A percentile compares a stretch with the other conserved stretches of the same genome.
Evolutionary conservation across 2,888 invertebrate genomes (phyloP).

Genomic region (Hypena proboscidalis): DNA sequence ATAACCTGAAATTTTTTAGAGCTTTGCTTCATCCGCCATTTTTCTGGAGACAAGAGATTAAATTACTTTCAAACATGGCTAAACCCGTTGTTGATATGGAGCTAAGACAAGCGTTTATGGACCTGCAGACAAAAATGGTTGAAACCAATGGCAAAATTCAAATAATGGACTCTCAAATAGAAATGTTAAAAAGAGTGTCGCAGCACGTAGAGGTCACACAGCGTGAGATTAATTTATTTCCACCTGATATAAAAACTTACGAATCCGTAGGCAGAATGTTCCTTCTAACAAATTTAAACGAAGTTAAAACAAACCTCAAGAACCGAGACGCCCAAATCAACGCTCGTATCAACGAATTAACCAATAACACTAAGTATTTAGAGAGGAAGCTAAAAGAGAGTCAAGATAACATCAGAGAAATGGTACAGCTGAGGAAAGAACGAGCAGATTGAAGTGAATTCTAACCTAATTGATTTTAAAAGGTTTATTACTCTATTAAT

Average conservation of each 20-base stretch:
- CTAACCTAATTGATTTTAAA: constrained; percentile 47
- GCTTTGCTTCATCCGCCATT: too few relatives aligned
- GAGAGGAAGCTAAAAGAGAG: constrained; percentile 93
- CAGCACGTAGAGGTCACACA: constrained; percentile 90
- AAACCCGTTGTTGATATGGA: constrained; percentile 85
- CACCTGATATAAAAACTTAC: constrained; percentile 88
- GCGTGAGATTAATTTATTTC: constrained; percentile 86
- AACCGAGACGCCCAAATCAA: constrained; percentile 84
- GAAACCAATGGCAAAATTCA: constrained; percentile 92
- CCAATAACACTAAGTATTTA: constrained; percentile 91
- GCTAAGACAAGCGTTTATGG: constrained; percentile 90
- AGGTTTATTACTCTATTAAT: neutral
- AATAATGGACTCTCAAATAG: constrained; percentile 91
- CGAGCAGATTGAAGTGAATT: constrained; percentile 62
- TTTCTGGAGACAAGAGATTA: neutral
- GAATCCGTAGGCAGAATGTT: constrained; percentile 95
- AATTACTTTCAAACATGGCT: constrained; percentile 58
- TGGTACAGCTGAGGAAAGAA: constrained; percentile 89
- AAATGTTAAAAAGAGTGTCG: constrained; percentile 87
- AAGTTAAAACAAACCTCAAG: constrained; percentile 87
- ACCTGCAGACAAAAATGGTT: constrained; percentile 92
- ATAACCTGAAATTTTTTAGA: too few relatives aligned
- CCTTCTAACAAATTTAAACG: constrained; percentile 87
- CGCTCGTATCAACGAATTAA: constrained; percentile 89
- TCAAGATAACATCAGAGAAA: constrained; percentile 93